Evolutionary conservation across 2,797 vertebrate genomes (phyloP).

Genomic region (Danio kyathit): DNA sequence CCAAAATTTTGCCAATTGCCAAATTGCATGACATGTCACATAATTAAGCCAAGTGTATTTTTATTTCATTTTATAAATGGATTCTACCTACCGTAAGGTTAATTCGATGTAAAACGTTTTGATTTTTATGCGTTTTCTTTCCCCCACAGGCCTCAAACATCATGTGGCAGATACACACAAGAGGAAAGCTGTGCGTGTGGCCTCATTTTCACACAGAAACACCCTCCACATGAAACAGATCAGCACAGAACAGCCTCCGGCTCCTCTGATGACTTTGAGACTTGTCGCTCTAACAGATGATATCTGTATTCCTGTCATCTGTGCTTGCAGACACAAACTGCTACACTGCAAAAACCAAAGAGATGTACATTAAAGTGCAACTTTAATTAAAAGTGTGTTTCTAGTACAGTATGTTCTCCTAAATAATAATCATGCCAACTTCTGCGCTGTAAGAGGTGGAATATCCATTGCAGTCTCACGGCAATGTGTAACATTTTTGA

Average conservation of each 20-base stretch:
- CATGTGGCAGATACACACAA: conserved; percentile 2
- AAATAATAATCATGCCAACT: not conserved
- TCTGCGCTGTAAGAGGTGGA: too few species aligned
- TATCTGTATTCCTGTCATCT: conserved; percentile 12
- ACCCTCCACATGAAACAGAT: conserved; percentile 7
- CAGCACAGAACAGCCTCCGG: not conserved
- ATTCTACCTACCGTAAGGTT: too few species aligned
- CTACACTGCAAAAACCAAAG: conserved; percentile 7
- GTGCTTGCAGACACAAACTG: not conserved
- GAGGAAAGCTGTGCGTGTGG: conserved; percentile 1
- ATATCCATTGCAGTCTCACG: too few species aligned
- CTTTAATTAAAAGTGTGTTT: conserved; percentile 5
- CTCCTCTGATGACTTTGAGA: conserved; percentile 17
- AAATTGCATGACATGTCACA: too few species aligned
- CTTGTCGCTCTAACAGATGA: conserved; percentile 6
- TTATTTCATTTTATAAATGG: too few species aligned
- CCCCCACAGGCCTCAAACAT: not conserved
- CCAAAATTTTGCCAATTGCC: too few species aligned
- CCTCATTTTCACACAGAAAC: conserved; percentile 36
- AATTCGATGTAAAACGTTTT: conserved; percentile 17
- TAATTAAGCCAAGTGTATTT: too few species aligned
- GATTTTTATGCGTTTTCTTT: conserved; percentile 4
- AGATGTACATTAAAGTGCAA: not conserved
- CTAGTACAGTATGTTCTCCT: not conserved
- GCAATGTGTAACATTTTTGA: too few species aligned